Base-by-base conservation (phyloP, 2,113 vertebrate species). In the Capreolus pygargus region DNA sequence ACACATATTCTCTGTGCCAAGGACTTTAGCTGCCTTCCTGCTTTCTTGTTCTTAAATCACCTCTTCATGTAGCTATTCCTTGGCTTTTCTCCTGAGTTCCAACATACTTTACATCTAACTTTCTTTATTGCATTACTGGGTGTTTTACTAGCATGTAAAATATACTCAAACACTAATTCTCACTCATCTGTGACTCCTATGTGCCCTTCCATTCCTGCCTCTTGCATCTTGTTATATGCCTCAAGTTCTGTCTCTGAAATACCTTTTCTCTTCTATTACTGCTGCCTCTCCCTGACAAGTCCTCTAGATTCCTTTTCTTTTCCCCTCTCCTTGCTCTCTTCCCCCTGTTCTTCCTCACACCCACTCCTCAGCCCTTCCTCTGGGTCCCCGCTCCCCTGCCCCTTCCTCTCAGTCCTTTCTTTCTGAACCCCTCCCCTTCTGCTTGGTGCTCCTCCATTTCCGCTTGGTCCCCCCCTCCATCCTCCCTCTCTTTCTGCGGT, bases 41-140 rank as follows among this genome's bases (percentile, higher is more conserved):
- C 30, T 81, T 95, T 52, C 61, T 64, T 60, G 43, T 85, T 33
- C 19, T 89, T 97, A 82, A 95, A 86, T 55, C 67, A 54, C 14
- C 50, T 67, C 39, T 96, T 96, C 47, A 47, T 45, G 55, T 85
- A 78, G 45, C 27, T 64, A 0, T 67, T 82, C 30, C 47, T 97
- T 93, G 88, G 3, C 43, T 95, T 97, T 33, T 50, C 33, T 95
- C 25, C 79, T 93, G n/a, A 94, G 52, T 86, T 98, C 39, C 55
- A 89, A 81, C 70, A 47, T 84, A 14, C 14, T 93, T 91, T 83
- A 74, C 61, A 52, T 7, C 7, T 55, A 21, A 17, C n/a, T 95
- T 76, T 0, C 25, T 95, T 86, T 91, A 88, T 57, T 94, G 3
- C 6, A 25, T 21, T 86, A 57, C 17, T 81, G 57, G 23, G 15